These are phyloP conservation scores for Bungarus multicinctus DNA, from an alignment of 2,113 vertebrate genomes.

Conservation along the genomic window DNA sequence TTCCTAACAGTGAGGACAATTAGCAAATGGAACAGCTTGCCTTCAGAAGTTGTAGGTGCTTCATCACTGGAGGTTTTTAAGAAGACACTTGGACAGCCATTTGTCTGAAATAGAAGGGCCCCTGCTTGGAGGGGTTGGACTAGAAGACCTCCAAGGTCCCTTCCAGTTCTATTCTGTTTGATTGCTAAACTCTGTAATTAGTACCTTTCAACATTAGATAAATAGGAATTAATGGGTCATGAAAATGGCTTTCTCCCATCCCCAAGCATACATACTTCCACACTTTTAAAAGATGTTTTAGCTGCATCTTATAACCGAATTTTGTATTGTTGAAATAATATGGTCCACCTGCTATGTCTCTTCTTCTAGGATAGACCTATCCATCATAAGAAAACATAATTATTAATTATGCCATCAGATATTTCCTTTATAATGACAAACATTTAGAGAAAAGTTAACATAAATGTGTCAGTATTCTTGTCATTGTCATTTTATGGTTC, in stretches of 20 bases:
- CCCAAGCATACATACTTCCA: neutral
- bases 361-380: neutral
- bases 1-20: too few relatives aligned
- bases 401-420: neutral
- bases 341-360: neutral
- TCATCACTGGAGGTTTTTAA: too few relatives aligned
- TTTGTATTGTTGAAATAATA: neutral
- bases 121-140: too few relatives aligned
- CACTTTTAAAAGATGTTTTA: neutral
- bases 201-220: neutral
- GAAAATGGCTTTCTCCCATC: neutral
- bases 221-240: neutral
- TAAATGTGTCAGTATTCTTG: neutral
- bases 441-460: neutral
- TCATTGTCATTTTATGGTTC: neutral
- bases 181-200: neutral
- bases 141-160: too few relatives aligned
- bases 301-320: neutral
- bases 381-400: neutral
- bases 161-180: too few relatives aligned
- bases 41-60: too few relatives aligned
- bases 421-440: neutral
- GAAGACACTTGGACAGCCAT: too few relatives aligned
- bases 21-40: too few relatives aligned
- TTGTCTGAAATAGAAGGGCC: too few relatives aligned